phyloP scores from a whole-genome alignment of 1,140 invertebrate species.

The Drosophila novamexicana region DNA sequence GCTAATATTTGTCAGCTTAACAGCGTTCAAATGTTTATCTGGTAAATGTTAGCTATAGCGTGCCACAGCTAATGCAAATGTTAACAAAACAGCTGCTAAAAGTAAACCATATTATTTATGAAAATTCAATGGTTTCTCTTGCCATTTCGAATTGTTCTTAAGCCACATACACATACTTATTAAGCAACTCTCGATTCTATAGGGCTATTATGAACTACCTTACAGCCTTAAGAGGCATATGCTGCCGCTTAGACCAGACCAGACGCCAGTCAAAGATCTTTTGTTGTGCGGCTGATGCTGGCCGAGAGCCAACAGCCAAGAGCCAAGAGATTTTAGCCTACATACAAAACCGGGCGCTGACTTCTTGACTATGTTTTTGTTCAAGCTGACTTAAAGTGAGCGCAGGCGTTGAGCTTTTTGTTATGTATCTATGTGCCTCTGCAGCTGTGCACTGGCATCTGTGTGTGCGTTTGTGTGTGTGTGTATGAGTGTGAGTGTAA shows the following conservation, averaged over 20 bases:
- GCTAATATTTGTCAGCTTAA: neutral
- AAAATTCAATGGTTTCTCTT: neutral
- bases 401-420: conserved; percentile 71
- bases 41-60: neutral
- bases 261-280: conserved; percentile 66
- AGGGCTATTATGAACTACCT: conserved; percentile 57
- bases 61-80: neutral
- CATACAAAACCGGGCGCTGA: conserved; percentile 43
- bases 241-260: conserved; percentile 42
- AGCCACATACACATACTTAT: neutral
- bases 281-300: conserved; percentile 39
- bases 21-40: neutral
- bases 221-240: conserved; percentile 53
- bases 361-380: conserved; percentile 48
- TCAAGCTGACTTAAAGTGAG: conserved; percentile 63
- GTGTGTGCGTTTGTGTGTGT: conserved; percentile 2
- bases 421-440: conserved; percentile 3
- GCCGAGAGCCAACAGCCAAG: conserved; percentile 49
- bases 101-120: neutral
- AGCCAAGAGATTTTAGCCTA: conserved; percentile 43
- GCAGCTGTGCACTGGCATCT: neutral
- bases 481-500: conserved; percentile 46
- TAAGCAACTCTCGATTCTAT: conserved; percentile 30
- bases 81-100: neutral
- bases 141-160: neutral